Percentiles rank a stretch among this genome's conserved stretches.
These are phyloP conservation scores for Sapajus apella DNA, from an alignment of 2,113 vertebrate species.

Conservation along the genomic window DNA sequence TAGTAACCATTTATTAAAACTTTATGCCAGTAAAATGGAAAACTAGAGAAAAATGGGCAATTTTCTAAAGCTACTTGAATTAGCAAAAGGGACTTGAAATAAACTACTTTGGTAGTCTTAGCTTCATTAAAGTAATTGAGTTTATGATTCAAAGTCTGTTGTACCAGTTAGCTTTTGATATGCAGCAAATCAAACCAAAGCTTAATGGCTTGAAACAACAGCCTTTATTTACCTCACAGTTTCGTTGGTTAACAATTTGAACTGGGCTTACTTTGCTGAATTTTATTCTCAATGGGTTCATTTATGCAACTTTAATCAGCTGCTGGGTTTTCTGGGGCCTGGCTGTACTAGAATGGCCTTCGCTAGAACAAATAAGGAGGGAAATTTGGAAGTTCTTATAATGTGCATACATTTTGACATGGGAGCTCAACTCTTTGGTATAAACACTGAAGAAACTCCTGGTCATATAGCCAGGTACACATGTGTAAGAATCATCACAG, in stretches of 20 bases:
- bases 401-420: neutral
- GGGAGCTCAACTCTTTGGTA: neutral
- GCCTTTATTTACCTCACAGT: neutral
- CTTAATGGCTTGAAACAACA: neutral
- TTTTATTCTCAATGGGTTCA: neutral
- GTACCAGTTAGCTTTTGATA: neutral
- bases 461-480: neutral
- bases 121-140: neutral
- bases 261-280: neutral
- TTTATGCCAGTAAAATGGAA: neutral
- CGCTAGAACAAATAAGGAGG: neutral
- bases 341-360: neutral
- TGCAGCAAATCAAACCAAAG: neutral
- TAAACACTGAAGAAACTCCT: neutral
- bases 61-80: neutral
- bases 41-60: neutral
- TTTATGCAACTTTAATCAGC: neutral
- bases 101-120: neutral
- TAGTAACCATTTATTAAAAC: neutral
- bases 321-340: neutral
- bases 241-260: neutral
- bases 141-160: neutral
- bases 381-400: neutral
- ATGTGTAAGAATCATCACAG: neutral
- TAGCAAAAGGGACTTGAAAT: neutral